These are phyloP conservation scores for Salvelinus fontinalis DNA, from an alignment of 2,113 vertebrate genomes.

Conservation along the genomic window DNA sequence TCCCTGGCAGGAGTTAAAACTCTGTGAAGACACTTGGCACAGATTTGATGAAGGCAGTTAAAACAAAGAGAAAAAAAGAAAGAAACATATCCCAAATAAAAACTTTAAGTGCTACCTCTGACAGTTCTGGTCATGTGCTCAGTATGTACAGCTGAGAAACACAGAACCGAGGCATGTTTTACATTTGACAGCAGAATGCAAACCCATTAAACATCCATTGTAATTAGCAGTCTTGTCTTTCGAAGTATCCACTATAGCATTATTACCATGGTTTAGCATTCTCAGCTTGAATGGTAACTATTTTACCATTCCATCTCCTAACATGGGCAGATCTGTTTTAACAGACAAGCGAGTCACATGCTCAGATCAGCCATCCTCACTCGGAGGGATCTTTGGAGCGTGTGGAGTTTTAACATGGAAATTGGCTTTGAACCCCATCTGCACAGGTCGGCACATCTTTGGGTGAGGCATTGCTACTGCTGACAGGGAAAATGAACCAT, in stretches of 20 bases:
- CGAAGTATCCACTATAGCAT: conserved; percentile 66
- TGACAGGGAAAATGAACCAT: conserved; percentile 80
- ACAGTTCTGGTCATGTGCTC: conserved; percentile 52
- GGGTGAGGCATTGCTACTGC: conserved; percentile 72
- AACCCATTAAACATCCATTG: conserved; percentile 32
- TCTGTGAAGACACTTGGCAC: conserved; percentile 73
- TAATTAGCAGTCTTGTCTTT: conserved; percentile 71
- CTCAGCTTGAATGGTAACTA: conserved; percentile 46
- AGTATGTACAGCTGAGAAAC: conserved; percentile 63
- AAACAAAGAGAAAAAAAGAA: conserved; percentile 40
- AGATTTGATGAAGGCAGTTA: conserved; percentile 65
- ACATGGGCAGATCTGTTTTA: conserved; percentile 53
- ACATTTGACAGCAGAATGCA: conserved; percentile 64
- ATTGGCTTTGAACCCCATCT: conserved; percentile 84
- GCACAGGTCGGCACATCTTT: conserved; percentile 80
- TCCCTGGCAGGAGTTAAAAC: conserved; percentile 69
- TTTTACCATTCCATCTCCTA: conserved; percentile 62
- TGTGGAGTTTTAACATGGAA: conserved; percentile 81
- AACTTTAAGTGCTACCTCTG: conserved; percentile 55
- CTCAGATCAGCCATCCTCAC: conserved; percentile 69
- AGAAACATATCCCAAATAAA: conserved; percentile 1
- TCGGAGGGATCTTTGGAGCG: conserved; percentile 63
- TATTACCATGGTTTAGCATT: conserved; percentile 54
- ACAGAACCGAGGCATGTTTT: conserved; percentile 59
- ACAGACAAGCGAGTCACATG: conserved; percentile 65